Evolutionary conservation across 2,113 vertebrate species (phyloP).

Genomic region (Xenus cinereus): DNA sequence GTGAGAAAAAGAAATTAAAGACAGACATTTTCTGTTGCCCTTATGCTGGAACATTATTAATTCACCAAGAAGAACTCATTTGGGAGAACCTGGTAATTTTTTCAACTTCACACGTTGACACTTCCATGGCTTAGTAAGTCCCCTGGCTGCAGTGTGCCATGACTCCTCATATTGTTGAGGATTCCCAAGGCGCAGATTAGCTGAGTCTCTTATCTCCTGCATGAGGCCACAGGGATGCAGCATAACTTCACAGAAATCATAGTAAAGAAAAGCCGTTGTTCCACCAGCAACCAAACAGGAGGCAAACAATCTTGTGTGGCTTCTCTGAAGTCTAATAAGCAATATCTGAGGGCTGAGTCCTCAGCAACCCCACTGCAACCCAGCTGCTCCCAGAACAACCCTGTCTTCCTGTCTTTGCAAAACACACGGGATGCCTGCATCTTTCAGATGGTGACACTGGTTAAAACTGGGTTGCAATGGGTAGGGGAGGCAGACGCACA

Average conservation of each 20-base stretch:
- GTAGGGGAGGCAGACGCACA: not conserved
- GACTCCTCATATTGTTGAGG: not conserved
- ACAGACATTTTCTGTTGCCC: not conserved
- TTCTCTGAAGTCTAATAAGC: not conserved
- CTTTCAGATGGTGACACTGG: not conserved
- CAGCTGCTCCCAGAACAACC: not conserved
- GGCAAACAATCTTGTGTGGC: not conserved
- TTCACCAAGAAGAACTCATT: not conserved
- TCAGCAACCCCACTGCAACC: not conserved
- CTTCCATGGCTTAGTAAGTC: not conserved
- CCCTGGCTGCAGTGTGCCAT: not conserved
- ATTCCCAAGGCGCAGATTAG: not conserved
- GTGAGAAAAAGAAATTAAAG: slow-evolving; percentile 16
- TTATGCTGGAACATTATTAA: not conserved
- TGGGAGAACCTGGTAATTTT: slow-evolving; percentile 25
- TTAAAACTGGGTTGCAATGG: not conserved
- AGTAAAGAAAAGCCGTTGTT: not conserved
- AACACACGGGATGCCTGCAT: rapidly evolving
- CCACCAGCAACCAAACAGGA: not conserved
- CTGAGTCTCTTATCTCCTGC: not conserved
- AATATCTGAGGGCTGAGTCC: not conserved
- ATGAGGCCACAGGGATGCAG: not conserved
- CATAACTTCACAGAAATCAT: not conserved
- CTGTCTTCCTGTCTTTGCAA: not conserved
- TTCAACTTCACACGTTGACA: not conserved